Base-by-base conservation (phyloP, 2,888 invertebrate genomes). In the Orchesellides sinensis region DNA sequence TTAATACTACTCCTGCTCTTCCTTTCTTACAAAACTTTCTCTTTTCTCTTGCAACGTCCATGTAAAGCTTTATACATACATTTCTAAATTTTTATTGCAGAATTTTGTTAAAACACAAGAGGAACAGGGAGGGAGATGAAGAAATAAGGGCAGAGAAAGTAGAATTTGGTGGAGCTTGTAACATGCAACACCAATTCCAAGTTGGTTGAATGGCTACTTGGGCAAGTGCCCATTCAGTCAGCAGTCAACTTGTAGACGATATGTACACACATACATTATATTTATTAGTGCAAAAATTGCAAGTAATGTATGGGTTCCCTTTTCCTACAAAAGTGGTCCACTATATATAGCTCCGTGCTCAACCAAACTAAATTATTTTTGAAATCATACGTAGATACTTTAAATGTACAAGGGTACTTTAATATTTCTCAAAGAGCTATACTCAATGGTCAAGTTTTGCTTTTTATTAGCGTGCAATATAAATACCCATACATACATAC, bases 151-250 rank as follows among this genome's bases (percentile, higher is more conserved):
- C 14, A 21, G 5, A n/a, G 5, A 32, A 32, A 32, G 29, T 3
- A 25, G 27, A 29, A 59, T 5, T 59, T 29, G 17, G 59, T 29
- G 29, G 59, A 25, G n/a, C 19, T 59, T 59, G 59, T 59, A 59
- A 59, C 59, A n/a, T n/a, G n/a, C n/a, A 59, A 29, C 59, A 29
- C 59, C 27, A 59, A 59, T 35, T 61, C 8, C n/a, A 32, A 47
- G 54, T 73, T 74, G 73, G 81, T 81, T 54, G 49, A 65, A 47
- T 52, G n/a, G 52, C 68, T 70, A 81, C 32, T 81, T 81, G 81
- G 81, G 81, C 74, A 69, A 68, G 66, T 81, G 81, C 81, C 81
- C 81, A 81, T 73, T 73, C 68, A 59, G 68, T 74, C 68, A 73
- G 73, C 69, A 59, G 80, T 80, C 80, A 73, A 59, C 72, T 66